Base-by-base conservation (phyloP, 1,140 invertebrate species). In the Drosophila elegans region DNA sequence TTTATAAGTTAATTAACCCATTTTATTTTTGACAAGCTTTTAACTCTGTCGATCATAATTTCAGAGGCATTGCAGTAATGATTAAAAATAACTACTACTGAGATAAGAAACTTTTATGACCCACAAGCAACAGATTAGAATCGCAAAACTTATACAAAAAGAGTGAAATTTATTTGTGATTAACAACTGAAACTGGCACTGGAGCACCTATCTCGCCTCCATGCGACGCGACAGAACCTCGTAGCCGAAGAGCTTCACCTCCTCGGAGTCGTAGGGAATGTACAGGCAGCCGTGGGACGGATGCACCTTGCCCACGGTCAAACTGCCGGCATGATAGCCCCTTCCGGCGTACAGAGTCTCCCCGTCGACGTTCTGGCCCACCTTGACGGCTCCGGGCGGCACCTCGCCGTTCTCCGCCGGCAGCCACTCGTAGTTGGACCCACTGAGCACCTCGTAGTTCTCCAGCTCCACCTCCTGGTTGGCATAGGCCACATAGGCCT, bases 251-350 rank as follows among this genome's bases (percentile, higher is more conserved):
- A 90, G 72, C 51, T 88, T 89, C n/a, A 95, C 83, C 91, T 96
- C 96, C 29, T 93, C 91, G 2, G 95, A 95, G 10, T 94, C 94
- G 78, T 94, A 96, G 9, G 95, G 95, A 73, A 97, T 95, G 90
- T 96, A 97, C 32, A 95, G 93, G 60, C 94, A 94, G 27, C 94
- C 94, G 72, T 96, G 96, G 46, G 94, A 95, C 0, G 94, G 94
- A 78, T 96, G 95, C 29, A 96, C 92, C 94, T 97, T 97, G 85
- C 96, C 96, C 57, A 96, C 93, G 3, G 95, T 96, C 67, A 96
- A 77, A 62, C 95, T 94, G 36, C 95, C 94, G 53, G 94, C 92
- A 71, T 95, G 94, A 53, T 93, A 91, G 2, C 93, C 94, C 61
- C 95, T 93, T 11, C 95, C 95, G 41, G 96, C 93, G 77, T 95